Conservation (phyloP, 2,888 invertebrate genomes). For the Cantharis lateralis region DNA sequence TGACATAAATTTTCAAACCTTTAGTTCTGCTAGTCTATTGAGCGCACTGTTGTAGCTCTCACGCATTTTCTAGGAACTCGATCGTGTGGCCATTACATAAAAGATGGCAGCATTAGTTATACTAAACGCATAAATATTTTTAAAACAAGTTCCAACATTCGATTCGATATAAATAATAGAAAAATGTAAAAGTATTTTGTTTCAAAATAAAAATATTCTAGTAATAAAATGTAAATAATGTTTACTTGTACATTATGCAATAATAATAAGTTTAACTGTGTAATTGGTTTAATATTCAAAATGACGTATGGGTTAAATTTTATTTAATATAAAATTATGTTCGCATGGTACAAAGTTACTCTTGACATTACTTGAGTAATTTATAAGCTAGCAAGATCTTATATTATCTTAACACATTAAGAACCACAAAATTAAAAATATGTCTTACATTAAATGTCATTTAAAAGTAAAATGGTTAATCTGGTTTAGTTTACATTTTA, state of each 20-base stretch:
- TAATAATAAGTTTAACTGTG: neutral
- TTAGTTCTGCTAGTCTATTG: neutral
- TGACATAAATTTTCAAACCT: neutral
- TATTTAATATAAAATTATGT: neutral
- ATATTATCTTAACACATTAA: neutral
- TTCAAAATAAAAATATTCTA: neutral
- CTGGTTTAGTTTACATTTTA: slow-evolving; percentile 43
- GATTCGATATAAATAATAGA: neutral
- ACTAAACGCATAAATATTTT: neutral
- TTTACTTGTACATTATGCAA: neutral
- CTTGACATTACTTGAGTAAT: neutral
- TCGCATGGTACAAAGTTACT: neutral
- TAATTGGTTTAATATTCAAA: neutral
- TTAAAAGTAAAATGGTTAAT: slow-evolving; percentile 6
- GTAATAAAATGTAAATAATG: neutral
- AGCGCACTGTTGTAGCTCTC: neutral
- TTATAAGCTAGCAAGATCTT: neutral
- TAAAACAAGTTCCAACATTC: neutral
- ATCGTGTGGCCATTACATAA: neutral
- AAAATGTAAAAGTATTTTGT: neutral
- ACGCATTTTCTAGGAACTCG: neutral
- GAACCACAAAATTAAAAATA: neutral
- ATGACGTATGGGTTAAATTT: neutral
- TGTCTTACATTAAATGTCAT: neutral
- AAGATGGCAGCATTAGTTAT: slow-evolving; percentile 3